Percentiles rank a stretch among this genome's conserved stretches.
These are phyloP conservation scores for Apomyelois bistriatella DNA, from an alignment of 2,888 invertebrate genomes.

Conservation along the genomic window DNA sequence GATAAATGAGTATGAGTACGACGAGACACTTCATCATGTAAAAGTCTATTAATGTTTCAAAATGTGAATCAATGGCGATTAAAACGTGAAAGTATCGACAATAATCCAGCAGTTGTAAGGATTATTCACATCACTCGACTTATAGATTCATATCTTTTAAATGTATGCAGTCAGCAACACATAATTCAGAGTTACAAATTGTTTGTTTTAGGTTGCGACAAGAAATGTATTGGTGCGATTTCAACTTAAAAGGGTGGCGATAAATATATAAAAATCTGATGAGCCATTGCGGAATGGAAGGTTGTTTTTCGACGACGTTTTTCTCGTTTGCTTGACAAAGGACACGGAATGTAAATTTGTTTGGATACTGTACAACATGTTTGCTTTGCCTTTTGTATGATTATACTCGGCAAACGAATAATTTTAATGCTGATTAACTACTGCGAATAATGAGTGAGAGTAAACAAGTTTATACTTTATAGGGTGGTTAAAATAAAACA, in stretches of 20 bases:
- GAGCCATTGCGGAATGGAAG: conserved; percentile 59
- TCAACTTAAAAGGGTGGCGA: conserved; percentile 74
- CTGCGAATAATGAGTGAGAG: conserved; percentile 23
- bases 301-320: conserved; percentile 47
- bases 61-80: background rate
- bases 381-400: conserved; percentile 51
- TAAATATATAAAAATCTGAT: conserved; percentile 69
- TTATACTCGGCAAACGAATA: conserved; percentile 58
- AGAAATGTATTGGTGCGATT: conserved; percentile 74
- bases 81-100: conserved; percentile 15
- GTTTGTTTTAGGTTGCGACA: conserved; percentile 77
- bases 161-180: conserved; percentile 78
- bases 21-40: background rate
- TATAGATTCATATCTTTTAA: conserved; percentile 78
- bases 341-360: conserved; percentile 54
- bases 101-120: conserved; percentile 15
- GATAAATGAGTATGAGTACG: conserved; percentile 10
- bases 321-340: conserved; percentile 63
- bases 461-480: background rate
- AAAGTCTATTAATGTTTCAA: conserved; percentile 15
- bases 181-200: conserved; percentile 80
- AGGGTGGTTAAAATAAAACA: background rate
- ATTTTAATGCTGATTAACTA: conserved; percentile 57
- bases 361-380: conserved; percentile 50
- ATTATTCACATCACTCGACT: conserved; percentile 50